Percentiles rank a stretch among this genome's conserved stretches.
phyloP scores from a whole-genome alignment of 2,888 invertebrate genomes.

The Phyllotreta cruciferae region DNA sequence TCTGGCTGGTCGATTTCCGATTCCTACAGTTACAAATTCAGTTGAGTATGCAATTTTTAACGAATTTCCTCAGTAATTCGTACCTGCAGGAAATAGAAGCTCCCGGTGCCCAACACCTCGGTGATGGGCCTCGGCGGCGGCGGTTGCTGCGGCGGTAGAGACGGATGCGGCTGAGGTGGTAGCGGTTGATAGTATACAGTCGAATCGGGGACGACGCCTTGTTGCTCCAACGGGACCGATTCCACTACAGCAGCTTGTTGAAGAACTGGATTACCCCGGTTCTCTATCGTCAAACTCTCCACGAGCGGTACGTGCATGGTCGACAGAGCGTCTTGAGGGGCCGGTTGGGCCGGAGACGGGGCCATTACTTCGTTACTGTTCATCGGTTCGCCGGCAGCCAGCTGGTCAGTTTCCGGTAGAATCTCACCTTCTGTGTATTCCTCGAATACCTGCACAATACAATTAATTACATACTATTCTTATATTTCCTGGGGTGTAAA shows the following conservation, averaged over 20 bases:
- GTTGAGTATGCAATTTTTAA: background rate
- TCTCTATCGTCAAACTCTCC: slow-evolving; percentile 46
- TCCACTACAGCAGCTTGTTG: slow-evolving; percentile 54
- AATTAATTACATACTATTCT: slow-evolving; percentile 7
- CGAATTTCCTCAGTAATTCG: background rate
- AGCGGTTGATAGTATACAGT: slow-evolving; percentile 63
- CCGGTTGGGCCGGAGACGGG: background rate
- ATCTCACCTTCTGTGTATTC: slow-evolving; percentile 39
- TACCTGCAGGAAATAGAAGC: slow-evolving; percentile 83
- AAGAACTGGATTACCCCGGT: slow-evolving; percentile 50
- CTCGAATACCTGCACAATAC: slow-evolving; percentile 36
- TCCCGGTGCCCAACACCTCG: slow-evolving; percentile 78
- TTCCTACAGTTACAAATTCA: slow-evolving; percentile 60
- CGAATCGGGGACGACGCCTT: slow-evolving; percentile 47
- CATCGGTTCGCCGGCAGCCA: slow-evolving; percentile 32
- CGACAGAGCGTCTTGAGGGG: slow-evolving; percentile 23
- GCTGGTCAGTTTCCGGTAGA: slow-evolving; percentile 26
- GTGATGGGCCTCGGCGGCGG: slow-evolving; percentile 70
- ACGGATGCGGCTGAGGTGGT: slow-evolving; percentile 58
- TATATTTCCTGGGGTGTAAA: background rate
- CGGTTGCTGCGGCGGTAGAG: slow-evolving; percentile 46
- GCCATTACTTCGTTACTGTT: slow-evolving; percentile 27
- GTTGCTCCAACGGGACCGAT: slow-evolving; percentile 43
- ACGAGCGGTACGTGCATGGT: slow-evolving; percentile 44
- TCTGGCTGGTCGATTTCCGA: slow-evolving; percentile 82